A percentile compares a stretch with the other conserved stretches of the same genome.
Evolutionary conservation across 2,888 invertebrate species (phyloP).

Genomic region (Alloplasta piceator): DNA sequence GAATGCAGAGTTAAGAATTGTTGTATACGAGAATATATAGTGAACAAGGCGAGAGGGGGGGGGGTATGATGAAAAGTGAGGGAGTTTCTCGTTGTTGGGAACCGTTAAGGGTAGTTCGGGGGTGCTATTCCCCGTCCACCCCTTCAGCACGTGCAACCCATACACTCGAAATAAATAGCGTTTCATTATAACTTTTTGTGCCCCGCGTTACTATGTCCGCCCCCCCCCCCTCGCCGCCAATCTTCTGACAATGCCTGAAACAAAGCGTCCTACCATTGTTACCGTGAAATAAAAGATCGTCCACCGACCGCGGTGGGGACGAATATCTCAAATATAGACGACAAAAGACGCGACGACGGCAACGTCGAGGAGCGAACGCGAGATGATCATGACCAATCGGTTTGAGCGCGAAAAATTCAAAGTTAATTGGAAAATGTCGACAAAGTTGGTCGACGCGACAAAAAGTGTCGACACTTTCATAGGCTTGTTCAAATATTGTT

Average conservation of each 20-base stretch:
- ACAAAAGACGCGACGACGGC: conserved; percentile 68
- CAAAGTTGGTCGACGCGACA: background rate
- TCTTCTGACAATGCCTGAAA: conserved; percentile 81
- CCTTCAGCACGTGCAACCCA: conserved; percentile 70
- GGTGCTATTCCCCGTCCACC: conserved; percentile 60
- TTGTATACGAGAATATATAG: conserved; percentile 61
- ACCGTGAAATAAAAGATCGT: conserved; percentile 81
- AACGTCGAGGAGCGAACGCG: conserved; percentile 42
- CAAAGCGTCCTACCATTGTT: conserved; percentile 81
- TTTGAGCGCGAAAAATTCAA: background rate
- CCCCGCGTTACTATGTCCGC: conserved; percentile 70
- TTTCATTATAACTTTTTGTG: conserved; percentile 82
- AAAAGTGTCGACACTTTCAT: background rate
- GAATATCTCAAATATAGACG: conserved; percentile 74
- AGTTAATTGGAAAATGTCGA: background rate
- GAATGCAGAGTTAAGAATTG: conserved; percentile 77
- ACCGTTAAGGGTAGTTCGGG: conserved; percentile 37
- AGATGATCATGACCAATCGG: background rate
- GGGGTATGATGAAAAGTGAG: background rate
- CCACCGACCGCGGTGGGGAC: conserved; percentile 68
- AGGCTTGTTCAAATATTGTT: too few relatives aligned
- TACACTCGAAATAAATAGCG: conserved; percentile 82
- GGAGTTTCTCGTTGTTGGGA: conserved; percentile 34
- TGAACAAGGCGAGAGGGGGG: conserved; percentile 45
- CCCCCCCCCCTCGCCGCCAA: conserved; percentile 77